Conservation (phyloP, 2,113 vertebrate genomes). For the Dromaius novaehollandiae region DNA sequence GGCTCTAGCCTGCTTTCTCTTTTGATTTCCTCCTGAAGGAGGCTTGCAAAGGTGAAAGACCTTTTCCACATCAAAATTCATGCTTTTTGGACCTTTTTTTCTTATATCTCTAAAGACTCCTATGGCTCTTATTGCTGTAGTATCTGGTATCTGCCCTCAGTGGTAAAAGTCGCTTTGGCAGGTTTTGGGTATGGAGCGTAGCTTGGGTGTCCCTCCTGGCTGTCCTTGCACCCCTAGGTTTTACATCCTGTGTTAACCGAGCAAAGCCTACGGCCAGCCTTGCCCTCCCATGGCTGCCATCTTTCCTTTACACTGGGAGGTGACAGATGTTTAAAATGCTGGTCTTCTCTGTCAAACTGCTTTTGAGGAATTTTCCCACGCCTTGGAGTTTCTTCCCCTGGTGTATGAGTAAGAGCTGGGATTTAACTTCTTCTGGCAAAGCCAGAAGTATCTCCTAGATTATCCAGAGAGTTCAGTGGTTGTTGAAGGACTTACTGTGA, state of each 20-base stretch:
- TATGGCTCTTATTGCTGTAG: rapidly evolving
- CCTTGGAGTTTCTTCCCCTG: background rate
- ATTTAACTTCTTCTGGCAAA: background rate
- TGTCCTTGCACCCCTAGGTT: background rate
- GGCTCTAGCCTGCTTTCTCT: background rate
- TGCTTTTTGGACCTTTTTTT: background rate
- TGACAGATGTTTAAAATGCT: background rate
- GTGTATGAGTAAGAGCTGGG: background rate
- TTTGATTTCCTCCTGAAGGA: background rate
- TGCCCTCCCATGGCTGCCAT: background rate
- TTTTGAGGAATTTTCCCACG: background rate
- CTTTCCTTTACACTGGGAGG: background rate
- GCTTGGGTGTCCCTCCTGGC: background rate
- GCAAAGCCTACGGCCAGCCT: background rate
- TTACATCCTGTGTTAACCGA: background rate
- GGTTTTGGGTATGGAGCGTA: background rate
- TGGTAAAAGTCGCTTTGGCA: background rate
- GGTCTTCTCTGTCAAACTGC: background rate
- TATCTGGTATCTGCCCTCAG: background rate
- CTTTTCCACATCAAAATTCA: background rate
- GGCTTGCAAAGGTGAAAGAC: no score
- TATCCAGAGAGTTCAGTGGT: background rate
- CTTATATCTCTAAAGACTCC: background rate
- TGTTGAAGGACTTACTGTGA: background rate
- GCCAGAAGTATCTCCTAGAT: background rate